Percentiles rank a stretch among this genome's conserved stretches.
phyloP scores from a whole-genome alignment of 2,888 invertebrate genomes.

The Cryptus viduatorius region DNA sequence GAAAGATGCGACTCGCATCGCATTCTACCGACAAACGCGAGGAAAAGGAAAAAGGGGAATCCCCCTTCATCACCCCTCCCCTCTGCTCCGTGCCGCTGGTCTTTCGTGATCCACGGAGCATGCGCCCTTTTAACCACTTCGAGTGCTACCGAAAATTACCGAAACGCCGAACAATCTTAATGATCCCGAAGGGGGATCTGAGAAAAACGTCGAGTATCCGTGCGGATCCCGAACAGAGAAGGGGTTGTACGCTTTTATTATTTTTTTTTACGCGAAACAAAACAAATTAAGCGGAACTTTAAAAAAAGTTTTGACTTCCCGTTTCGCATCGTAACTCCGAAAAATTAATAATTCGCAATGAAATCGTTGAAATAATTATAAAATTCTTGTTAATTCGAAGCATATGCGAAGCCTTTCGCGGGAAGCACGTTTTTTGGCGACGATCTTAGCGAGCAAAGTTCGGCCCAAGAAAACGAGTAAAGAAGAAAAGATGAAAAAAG shows the following conservation, averaged over 20 bases:
- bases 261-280: constrained; percentile 42
- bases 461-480: constrained; percentile 27
- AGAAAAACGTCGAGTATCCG: constrained; percentile 44
- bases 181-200: constrained; percentile 39
- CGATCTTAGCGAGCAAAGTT: constrained; percentile 6
- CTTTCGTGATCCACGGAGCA: constrained; percentile 2
- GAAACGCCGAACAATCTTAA: constrained; percentile 73
- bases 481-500: constrained; percentile 58
- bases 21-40: constrained; percentile 66
- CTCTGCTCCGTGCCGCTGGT: neutral
- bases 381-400: constrained; percentile 7
- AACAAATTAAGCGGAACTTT: neutral
- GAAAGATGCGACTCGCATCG: constrained; percentile 44
- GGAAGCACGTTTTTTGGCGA: constrained; percentile 3
- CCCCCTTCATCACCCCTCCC: constrained; percentile 8
- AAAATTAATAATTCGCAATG: neutral
- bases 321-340: neutral
- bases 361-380: constrained; percentile 1
- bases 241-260: constrained; percentile 3
- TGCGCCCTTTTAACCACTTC: constrained; percentile 30
- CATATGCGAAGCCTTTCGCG: neutral
- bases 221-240: constrained; percentile 32
- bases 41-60: constrained; percentile 63
- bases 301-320: neutral
- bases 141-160: constrained; percentile 69